These are phyloP conservation scores for Miltochrista miniata DNA, from an alignment of 2,888 invertebrate genomes.

Conservation along the genomic window DNA sequence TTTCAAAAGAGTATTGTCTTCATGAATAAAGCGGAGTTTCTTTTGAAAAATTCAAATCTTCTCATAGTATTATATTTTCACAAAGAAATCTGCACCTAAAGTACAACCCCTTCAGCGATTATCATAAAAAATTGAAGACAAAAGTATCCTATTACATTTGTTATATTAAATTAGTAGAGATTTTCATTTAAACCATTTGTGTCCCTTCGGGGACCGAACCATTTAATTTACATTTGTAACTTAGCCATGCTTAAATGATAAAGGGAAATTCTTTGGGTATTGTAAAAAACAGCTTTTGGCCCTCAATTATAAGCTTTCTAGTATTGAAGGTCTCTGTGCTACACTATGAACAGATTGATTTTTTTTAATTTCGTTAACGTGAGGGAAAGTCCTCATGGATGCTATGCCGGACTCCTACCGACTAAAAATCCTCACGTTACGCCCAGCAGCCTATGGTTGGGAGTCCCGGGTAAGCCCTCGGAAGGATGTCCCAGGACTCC, in stretches of 20 bases:
- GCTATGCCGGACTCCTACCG: too few species aligned
- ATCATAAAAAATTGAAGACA: slow-evolving; percentile 17
- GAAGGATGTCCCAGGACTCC: too few species aligned
- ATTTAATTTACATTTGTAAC: slow-evolving; percentile 47
- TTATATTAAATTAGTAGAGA: slow-evolving; percentile 28
- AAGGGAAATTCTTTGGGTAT: slow-evolving; percentile 19
- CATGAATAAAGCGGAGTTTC: slow-evolving; percentile 1
- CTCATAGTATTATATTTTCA: slow-evolving; percentile 7
- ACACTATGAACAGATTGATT: too few species aligned
- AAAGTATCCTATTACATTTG: slow-evolving; percentile 22
- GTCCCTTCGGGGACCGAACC: slow-evolving; percentile 27
- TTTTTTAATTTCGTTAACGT: too few species aligned
- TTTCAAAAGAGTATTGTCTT: slow-evolving; percentile 4
- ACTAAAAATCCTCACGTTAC: too few species aligned
- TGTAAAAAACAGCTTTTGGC: background rate
- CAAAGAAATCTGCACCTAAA: slow-evolving; percentile 12
- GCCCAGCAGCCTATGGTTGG: too few species aligned
- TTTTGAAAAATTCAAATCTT: slow-evolving; percentile 5
- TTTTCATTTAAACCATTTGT: slow-evolving; percentile 37
- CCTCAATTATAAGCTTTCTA: background rate
- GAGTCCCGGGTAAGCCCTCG: too few species aligned
- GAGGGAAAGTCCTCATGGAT: too few species aligned
- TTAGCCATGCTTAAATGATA: slow-evolving; percentile 25
- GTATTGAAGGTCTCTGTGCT: too few species aligned
- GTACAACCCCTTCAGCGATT: slow-evolving; percentile 11